These are phyloP conservation scores for Rhabditoides inermis DNA, from an alignment of 2,888 invertebrate species.

Conservation along the genomic window DNA sequence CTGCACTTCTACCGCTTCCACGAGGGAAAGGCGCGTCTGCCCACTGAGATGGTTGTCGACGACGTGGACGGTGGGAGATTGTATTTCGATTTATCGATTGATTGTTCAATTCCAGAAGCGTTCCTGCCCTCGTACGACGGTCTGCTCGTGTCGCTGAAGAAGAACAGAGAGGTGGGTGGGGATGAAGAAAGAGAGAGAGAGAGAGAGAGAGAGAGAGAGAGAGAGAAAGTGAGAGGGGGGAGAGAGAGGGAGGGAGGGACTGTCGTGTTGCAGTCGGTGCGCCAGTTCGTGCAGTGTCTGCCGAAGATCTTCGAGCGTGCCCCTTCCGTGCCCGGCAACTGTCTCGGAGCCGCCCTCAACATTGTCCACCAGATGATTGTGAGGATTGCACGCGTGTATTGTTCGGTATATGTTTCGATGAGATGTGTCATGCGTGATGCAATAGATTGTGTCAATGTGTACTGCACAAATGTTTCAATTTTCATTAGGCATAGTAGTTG, in stretches of 20 bases:
- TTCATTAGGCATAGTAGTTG: no score
- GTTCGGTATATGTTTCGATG: no score
- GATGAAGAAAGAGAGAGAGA: no score
- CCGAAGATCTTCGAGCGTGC: constrained; percentile 66
- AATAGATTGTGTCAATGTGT: no score
- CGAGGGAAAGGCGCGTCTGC: constrained; percentile 37
- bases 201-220: no score
- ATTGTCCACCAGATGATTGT: constrained; percentile 85
- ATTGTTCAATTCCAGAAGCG: constrained; percentile 63
- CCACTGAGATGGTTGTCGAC: constrained; percentile 64
- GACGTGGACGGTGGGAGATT: constrained; percentile 77
- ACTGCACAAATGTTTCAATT: no score
- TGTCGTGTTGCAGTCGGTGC: constrained; percentile 26
- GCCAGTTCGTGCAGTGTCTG: constrained; percentile 35
- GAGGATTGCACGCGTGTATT: no score
- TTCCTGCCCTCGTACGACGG: constrained; percentile 89
- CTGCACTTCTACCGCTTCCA: constrained; percentile 75
- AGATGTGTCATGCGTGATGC: no score
- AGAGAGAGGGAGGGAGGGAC: no score
- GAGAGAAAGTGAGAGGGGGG: no score
- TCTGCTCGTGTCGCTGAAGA: constrained; percentile 80
- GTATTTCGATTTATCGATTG: neutral
- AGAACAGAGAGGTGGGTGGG: constrained; percentile 63
- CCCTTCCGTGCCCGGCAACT: constrained; percentile 67
- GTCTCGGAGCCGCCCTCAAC: constrained; percentile 83